Evolutionary conservation across 64 coral and sea anemone species (phyloP), one percentile per base, ranked within the genome.

Genomic region (Anthopleura sola): DNA sequence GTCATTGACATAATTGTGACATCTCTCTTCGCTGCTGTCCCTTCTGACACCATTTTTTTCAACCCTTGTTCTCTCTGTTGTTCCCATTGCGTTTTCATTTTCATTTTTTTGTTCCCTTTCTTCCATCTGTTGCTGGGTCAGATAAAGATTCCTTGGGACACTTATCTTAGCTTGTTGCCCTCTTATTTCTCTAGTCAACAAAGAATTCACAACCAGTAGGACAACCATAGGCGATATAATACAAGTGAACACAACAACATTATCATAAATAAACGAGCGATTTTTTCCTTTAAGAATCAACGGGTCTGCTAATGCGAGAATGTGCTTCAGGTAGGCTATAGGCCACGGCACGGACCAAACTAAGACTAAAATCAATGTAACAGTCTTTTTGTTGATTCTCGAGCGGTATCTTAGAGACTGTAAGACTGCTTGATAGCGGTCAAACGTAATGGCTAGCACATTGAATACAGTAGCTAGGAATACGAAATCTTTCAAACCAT

Each of bases 221-320:
- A 84, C 29, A 0, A 84, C 1, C 21, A 95, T 92, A 21, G 94
- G 94, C 1, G 89, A 20, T 18, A 92, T 74, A n/a, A 95, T 89
- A 78, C 91, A 95, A 18, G 80, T 46, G 37, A 88, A 80, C 11
- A 92, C 14, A 33, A 95, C 2, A 9, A 80, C 74, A 47, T 89
- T 79, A 48, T 79, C 76, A 14, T 79, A 79, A 14, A 82, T 36
- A 83, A 84, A 37, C 88, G 76, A 14, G 71, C 75, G 68, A 32
- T 89, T 33, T 92, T 92, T 64, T 49, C 24, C 37, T 13, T 81
- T 36, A 16, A 53, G 2, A 36, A 48, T 40, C 8, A 36, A 48
- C 15, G 78, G 49, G 16, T 24, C 9, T 1, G 23, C 17, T 0
- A 44, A 81, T 49, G 16, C 48, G 33, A 81, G 37, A 36, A 71